phyloP scores from a whole-genome alignment of 1,140 invertebrate genomes.

The Achroia grisella region DNA sequence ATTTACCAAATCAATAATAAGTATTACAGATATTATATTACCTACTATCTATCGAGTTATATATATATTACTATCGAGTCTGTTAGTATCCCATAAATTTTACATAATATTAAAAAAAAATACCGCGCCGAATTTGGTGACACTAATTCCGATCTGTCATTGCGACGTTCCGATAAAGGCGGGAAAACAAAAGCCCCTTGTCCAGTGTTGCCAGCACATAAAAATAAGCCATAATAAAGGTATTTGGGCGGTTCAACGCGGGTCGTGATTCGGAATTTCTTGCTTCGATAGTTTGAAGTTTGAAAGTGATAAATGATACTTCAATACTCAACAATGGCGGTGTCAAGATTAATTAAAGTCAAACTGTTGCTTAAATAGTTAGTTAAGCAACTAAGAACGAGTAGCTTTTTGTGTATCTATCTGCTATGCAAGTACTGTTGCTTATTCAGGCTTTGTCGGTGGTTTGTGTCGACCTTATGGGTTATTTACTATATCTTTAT shows the following conservation, averaged over 20 bases:
- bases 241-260: constrained; percentile 10
- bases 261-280: constrained; percentile 31
- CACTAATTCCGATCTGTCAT: no score
- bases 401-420: constrained; percentile 33
- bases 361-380: constrained; percentile 58
- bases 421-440: constrained; percentile 20
- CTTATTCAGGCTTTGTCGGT: constrained; percentile 10
- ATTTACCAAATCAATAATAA: no score
- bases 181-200: constrained; percentile 17
- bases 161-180: constrained; percentile 2
- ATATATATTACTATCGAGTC: no score
- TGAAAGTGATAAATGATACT: constrained; percentile 58
- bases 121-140: no score
- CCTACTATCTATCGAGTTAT: no score
- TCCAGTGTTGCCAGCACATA: constrained; percentile 19
- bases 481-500: not conserved
- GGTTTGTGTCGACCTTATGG: not conserved
- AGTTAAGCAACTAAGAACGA: constrained; percentile 47
- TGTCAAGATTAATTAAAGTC: constrained; percentile 67
- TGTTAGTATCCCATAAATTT: no score
- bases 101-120: not conserved
- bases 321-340: constrained; percentile 34
- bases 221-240: constrained; percentile 19
- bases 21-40: no score
- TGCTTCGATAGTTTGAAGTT: constrained; percentile 23